Evolutionary conservation across 2,797 vertebrate genomes (phyloP).

Genomic region (Alcedo atthis): DNA sequence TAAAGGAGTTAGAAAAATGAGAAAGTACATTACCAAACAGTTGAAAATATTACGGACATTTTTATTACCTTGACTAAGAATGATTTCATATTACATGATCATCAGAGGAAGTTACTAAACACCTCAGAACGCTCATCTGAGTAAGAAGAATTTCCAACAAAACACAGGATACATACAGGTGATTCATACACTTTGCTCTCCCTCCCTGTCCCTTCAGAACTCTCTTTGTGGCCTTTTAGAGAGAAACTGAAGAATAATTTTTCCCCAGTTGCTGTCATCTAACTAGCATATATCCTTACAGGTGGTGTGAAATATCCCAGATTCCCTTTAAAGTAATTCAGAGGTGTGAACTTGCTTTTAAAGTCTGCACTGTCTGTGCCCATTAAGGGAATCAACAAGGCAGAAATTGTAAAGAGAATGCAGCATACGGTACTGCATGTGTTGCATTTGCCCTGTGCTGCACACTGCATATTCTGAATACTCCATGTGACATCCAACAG

Average conservation of each 20-base stretch:
- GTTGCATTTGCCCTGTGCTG: background rate
- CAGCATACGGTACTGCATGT: background rate
- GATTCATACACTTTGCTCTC: background rate
- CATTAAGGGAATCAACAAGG: background rate
- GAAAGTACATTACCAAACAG: background rate
- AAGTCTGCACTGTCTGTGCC: background rate
- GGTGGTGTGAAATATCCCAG: rapidly evolving
- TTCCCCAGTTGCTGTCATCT: background rate
- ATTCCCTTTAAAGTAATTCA: background rate
- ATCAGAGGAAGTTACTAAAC: background rate
- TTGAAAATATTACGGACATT: background rate
- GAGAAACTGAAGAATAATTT: background rate
- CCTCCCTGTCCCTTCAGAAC: background rate
- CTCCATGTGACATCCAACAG: background rate
- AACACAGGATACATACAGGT: background rate
- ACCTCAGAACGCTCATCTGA: background rate
- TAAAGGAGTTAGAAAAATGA: background rate
- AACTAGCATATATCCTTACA: background rate
- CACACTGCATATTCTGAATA: background rate
- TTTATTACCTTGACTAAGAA: background rate
- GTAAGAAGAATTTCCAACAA: background rate
- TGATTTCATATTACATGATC: background rate
- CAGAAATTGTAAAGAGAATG: background rate
- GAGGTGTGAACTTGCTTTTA: background rate
- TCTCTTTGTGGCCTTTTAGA: background rate